Evolutionary conservation across 2,888 invertebrate genomes (phyloP).

Genomic region (Bellardia pandia): DNA sequence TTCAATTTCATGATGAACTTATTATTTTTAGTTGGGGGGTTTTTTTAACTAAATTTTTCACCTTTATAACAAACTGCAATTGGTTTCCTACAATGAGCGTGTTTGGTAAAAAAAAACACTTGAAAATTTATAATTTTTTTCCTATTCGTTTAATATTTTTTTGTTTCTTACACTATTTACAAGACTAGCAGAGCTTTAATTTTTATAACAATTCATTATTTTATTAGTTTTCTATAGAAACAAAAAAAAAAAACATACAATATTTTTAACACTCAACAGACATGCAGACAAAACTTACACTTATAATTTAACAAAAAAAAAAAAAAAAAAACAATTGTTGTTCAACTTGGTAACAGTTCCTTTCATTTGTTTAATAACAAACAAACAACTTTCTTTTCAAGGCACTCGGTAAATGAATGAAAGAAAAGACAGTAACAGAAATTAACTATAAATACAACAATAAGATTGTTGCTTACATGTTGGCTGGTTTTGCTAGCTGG

Average conservation of each 20-base stretch:
- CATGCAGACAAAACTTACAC: conserved; percentile 56
- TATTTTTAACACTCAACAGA: conserved; percentile 47
- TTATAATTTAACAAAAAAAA: conserved; percentile 36
- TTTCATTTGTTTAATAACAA: conserved; percentile 73
- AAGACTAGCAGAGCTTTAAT: conserved; percentile 23
- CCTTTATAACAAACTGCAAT: neutral
- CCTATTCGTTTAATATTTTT: neutral
- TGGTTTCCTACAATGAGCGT: conserved; percentile 38
- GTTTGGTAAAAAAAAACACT: neutral
- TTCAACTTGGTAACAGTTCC: conserved; percentile 72
- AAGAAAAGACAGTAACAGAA: conserved; percentile 45
- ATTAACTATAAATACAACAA: conserved; percentile 40
- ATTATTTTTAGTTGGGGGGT: too few species aligned
- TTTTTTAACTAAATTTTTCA: neutral
- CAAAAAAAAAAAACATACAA: neutral
- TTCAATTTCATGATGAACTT: too few species aligned
- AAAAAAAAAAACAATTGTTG: conserved; percentile 59
- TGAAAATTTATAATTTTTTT: conserved; percentile 33
- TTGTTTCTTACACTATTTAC: conserved; percentile 11
- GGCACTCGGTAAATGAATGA: conserved; percentile 54
- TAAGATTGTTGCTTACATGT: conserved; percentile 60
- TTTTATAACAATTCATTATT: conserved; percentile 50
- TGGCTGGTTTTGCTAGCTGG: conserved; percentile 56
- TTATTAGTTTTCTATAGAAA: neutral
- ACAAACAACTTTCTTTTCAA: conserved; percentile 72